Evolutionary conservation across 2,113 vertebrate genomes (phyloP), one percentile per base, ranked within the genome.

Genomic region (Anarhynchus alexandrinus): DNA sequence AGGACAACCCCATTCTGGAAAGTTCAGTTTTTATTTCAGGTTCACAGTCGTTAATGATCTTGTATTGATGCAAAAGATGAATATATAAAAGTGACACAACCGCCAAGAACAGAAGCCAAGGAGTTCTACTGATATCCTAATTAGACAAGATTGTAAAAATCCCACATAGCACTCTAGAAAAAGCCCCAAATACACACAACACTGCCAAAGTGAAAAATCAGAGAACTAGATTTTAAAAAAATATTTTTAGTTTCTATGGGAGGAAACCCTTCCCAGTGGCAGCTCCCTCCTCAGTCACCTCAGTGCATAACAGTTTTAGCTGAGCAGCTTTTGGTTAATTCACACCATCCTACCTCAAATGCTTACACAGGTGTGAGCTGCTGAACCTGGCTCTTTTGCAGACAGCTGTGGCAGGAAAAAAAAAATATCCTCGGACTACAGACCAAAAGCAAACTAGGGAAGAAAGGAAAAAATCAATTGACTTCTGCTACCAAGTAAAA

Each of bases 401-500:
- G 90, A 79, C 96, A 97, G 95, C 95, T 97, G 97, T 51, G 74
- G 78, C 73, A 92, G 43, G 55, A 38, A 34, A 59, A 30, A n/a
- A 85, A 38, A 47, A 12, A 84, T 7, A 86, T 72, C 86, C 62
- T 94, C 70, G 5, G 59, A 70, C 92, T 93, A 40, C 88, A 88
- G 55, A 90, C 74, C 84, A 81, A 95, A 93, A 92, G 95, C 71
- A 81, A 92, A 94, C 58, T 19, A n/a, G 64, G 74, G 91, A 96
- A 96, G 92, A 94, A 94, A 94, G 91, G 97, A 95, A 96, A 93
- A 95, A 94, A 92, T 91, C 95, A 97, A 96, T 93, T 95, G 94
- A 97, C 94, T 97, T 95, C 91, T 96, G 95, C 95, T 95, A 95
- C 97, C 96, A 76, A 96, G 96, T 96, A 97, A 97, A 96, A 96